Percentiles rank a stretch among this genome's conserved stretches.
Conservation (phyloP, 2,888 invertebrate genomes). For the Drosophila meridionalis region DNA sequence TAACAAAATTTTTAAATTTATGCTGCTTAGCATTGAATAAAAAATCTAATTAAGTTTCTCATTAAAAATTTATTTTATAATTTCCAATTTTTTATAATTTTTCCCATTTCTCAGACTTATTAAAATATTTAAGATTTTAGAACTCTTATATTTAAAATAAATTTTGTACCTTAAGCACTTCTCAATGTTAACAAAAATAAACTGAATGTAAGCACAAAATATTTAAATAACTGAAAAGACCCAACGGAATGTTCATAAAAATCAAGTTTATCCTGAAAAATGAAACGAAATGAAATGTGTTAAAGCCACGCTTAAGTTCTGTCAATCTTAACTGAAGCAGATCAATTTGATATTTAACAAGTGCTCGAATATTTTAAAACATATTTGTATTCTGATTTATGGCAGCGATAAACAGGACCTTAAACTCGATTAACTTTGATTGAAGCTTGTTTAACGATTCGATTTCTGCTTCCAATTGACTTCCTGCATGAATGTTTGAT, state of each 20-base stretch:
- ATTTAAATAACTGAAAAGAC: neutral
- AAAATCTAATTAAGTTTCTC: too few species aligned
- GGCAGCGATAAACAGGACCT: conserved; percentile 3
- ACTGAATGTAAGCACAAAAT: neutral
- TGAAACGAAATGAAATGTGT: neutral
- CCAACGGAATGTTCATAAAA: neutral
- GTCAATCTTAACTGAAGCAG: neutral
- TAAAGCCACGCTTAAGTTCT: neutral
- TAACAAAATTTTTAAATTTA: too few species aligned
- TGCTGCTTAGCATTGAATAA: too few species aligned
- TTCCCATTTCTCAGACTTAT: neutral
- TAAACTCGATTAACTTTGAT: neutral
- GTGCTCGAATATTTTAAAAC: neutral
- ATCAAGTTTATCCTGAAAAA: conserved; percentile 3
- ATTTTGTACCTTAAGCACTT: neutral
- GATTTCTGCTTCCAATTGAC: neutral
- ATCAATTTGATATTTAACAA: neutral
- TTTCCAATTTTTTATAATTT: too few species aligned
- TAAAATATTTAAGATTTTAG: neutral
- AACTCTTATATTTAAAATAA: neutral
- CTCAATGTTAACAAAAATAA: neutral
- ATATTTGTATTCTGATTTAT: neutral
- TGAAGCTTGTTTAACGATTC: neutral
- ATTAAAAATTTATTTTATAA: too few species aligned
- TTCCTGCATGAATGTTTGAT: neutral